Evolutionary conservation across 2,113 vertebrate species (phyloP).

Genomic region (Lamprotornis superbus): DNA sequence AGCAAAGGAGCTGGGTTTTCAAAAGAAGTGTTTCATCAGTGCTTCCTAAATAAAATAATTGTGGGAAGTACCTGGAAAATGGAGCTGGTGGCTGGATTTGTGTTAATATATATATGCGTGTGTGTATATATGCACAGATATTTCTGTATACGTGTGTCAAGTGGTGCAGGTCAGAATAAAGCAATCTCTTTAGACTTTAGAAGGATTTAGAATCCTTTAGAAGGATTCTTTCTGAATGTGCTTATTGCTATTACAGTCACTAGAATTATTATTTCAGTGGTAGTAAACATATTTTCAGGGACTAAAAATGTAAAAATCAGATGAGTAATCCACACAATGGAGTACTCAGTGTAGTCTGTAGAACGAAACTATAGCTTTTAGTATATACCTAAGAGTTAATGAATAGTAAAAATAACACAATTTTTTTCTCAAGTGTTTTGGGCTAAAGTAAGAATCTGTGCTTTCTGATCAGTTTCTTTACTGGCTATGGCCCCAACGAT

Average conservation of each 20-base stretch:
- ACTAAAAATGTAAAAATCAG: background rate
- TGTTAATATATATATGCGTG: background rate
- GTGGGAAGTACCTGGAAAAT: slow-evolving; percentile 7
- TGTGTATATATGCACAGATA: background rate
- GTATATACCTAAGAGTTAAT: background rate
- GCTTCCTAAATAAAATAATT: slow-evolving; percentile 38
- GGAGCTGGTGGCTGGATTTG: background rate
- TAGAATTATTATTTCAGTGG: background rate
- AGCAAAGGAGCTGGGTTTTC: background rate
- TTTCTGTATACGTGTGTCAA: background rate
- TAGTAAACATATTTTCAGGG: background rate
- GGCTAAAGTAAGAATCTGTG: background rate
- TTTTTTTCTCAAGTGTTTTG: background rate
- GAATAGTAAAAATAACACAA: background rate
- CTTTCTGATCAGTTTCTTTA: background rate
- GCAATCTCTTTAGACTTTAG: background rate
- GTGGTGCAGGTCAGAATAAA: background rate
- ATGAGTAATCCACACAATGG: background rate
- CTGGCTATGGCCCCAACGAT: background rate
- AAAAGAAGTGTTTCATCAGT: slow-evolving; percentile 17
- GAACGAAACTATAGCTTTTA: background rate
- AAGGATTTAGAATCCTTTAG: too few relatives aligned
- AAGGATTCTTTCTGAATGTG: background rate
- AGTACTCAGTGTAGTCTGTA: background rate
- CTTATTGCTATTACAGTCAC: background rate